phyloP scores from a whole-genome alignment of 1,140 invertebrate species.

The Drosophila mayri region DNA sequence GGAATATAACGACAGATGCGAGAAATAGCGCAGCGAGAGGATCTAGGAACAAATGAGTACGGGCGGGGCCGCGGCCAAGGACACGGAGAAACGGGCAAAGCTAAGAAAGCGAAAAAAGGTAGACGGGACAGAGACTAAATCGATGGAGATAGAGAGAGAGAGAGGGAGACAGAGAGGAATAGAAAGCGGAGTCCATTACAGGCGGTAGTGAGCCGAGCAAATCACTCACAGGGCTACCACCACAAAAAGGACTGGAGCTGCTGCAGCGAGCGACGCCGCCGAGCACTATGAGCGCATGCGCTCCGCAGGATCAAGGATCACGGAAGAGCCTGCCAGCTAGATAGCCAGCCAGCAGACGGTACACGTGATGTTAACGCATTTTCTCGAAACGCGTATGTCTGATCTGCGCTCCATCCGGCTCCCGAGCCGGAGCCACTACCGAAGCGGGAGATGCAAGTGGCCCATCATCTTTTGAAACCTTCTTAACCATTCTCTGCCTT shows the following conservation, averaged over 20 bases:
- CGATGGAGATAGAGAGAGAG: not conserved
- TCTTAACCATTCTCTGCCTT: slow-evolving; percentile 22
- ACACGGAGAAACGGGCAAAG: not conserved
- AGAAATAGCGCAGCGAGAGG: slow-evolving; percentile 7
- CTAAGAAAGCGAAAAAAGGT: not conserved
- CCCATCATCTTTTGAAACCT: slow-evolving; percentile 21
- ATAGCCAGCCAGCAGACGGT: slow-evolving; percentile 1
- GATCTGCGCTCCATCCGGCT: not conserved
- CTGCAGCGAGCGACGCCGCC: not conserved
- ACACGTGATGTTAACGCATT: slow-evolving; percentile 14
- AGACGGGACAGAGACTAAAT: not conserved
- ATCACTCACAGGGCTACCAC: not conserved
- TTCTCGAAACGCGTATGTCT: too few relatives aligned
- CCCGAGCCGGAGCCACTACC: slow-evolving; percentile 6
- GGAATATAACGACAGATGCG: slow-evolving; percentile 36
- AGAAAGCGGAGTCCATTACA: slow-evolving; percentile 1
- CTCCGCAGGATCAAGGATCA: slow-evolving; percentile 5
- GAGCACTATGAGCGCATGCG: slow-evolving; percentile 10
- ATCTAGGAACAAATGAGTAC: slow-evolving; percentile 29
- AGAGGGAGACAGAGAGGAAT: not conserved
- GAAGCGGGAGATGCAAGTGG: slow-evolving; percentile 13
- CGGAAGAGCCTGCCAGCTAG: slow-evolving; percentile 7
- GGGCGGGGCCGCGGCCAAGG: slow-evolving; percentile 6
- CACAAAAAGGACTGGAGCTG: too few relatives aligned
- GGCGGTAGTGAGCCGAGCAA: slow-evolving; percentile 1